Base-by-base conservation (phyloP, 1,140 invertebrate genomes). In the Drosophila tropicalis region DNA sequence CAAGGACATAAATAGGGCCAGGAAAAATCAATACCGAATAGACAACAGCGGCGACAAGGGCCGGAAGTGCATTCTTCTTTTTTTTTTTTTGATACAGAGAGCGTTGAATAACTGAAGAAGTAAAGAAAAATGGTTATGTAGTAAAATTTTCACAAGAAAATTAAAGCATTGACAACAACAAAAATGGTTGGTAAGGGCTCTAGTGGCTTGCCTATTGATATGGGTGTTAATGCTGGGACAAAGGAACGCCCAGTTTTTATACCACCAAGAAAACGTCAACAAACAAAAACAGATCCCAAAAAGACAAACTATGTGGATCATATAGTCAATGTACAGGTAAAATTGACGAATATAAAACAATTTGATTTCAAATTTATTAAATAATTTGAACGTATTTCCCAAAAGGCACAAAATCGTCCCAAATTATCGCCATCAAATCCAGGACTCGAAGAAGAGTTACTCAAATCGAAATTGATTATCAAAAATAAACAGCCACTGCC, bases 281-380 rank as follows among this genome's bases (percentile, higher is more conserved):
- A 91, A 76, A 93, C 92, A 72, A 89, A 89, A 70, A 62, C 85
- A 0, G 84, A 89, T 57, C 93, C 93, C 29, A 94, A 94, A 76
- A 94, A 94, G 65, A 91, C 92, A 41, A 93, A 93, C 70, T 94
- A 94, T 92, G 94, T 94, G 15, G 94, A 94, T 74, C 94, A 94
- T 71, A 94, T 94, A 69, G 94, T 94, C 65, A 93, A 92, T 81
- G 93, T 94, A 57, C 94, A 94, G 92, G 94, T 94, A 39, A 70
- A 69, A 66, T 51, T 57, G 61, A 10, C 55, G 5, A 1, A 3
- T 39, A 17, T 54, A 12, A 2, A 10, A 5, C 9, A 15, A 34
- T 25, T 19, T 9, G 12, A 10, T 39, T 62, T n/a, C 39, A n/a
- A n/a, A n/a, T n/a, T 12, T 5, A 2, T 34, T 29, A 0, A 5